Conservation (phyloP, 92 coral and sea anemone species). For the Bergia puertoricense region DNA sequence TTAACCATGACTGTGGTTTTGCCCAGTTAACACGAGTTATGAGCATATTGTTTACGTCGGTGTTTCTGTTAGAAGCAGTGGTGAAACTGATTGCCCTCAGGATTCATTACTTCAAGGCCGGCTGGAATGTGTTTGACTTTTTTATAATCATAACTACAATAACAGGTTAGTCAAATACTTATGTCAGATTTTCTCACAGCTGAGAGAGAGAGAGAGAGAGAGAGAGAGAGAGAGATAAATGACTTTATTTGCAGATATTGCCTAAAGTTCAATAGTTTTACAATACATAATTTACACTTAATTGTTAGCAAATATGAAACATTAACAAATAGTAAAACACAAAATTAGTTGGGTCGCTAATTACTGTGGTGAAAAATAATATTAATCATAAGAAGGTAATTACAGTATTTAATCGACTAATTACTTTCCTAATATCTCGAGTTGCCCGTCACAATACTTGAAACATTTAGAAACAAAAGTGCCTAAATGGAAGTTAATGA, state of each 20-base stretch:
- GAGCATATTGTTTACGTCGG: conserved; percentile 35
- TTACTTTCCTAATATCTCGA: too few species aligned
- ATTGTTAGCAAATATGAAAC: too few species aligned
- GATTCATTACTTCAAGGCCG: conserved; percentile 28
- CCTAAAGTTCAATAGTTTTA: too few species aligned
- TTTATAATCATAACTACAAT: conserved; percentile 21
- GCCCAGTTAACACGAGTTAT: conserved; percentile 23
- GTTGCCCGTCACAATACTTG: too few species aligned
- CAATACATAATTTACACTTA: too few species aligned
- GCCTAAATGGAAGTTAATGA: too few species aligned
- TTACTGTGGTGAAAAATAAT: too few species aligned
- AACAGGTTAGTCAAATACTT: conserved; percentile 6
- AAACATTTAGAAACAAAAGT: too few species aligned
- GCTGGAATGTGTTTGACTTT: conserved; percentile 40
- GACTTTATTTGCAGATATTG: too few species aligned
- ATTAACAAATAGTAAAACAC: not conserved
- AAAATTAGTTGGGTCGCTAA: not conserved
- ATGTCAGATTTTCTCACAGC: not conserved
- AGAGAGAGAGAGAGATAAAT: not conserved
- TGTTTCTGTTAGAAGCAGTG: conserved; percentile 30
- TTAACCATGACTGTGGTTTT: conserved; percentile 24
- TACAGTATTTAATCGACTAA: too few species aligned
- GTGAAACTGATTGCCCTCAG: conserved; percentile 25
- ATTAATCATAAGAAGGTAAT: too few species aligned
- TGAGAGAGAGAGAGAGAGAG: not conserved